phyloP scores from a whole-genome alignment of 2,888 invertebrate genomes.

The Chloroclysta siterata region DNA sequence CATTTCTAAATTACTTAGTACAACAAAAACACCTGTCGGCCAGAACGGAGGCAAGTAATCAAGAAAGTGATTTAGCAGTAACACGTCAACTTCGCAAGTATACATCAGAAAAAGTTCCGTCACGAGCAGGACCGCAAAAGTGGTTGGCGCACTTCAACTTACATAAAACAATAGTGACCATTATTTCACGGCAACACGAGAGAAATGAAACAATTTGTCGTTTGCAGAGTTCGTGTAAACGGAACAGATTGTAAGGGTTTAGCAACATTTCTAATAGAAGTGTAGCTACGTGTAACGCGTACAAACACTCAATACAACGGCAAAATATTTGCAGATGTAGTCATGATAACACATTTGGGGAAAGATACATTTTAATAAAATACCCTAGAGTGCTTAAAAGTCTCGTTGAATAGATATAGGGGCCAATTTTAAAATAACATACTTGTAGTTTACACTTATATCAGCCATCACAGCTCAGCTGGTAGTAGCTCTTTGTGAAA shows the following conservation, averaged over 20 bases:
- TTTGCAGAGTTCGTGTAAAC: slow-evolving; percentile 49
- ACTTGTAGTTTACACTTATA: too few relatives aligned
- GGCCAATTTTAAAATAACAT: too few relatives aligned
- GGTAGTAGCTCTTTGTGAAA: too few relatives aligned
- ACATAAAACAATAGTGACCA: slow-evolving; percentile 41
- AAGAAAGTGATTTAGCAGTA: slow-evolving; percentile 14
- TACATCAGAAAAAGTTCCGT: slow-evolving; percentile 21
- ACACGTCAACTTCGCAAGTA: slow-evolving; percentile 16
- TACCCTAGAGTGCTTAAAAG: too few relatives aligned
- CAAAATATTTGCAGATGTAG: neutral
- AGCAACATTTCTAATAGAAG: slow-evolving; percentile 8
- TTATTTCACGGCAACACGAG: slow-evolving; percentile 29
- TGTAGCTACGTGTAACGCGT: neutral
- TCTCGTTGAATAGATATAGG: too few relatives aligned
- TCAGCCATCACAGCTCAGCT: too few relatives aligned
- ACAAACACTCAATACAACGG: neutral
- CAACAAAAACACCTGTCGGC: neutral
- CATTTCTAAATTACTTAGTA: neutral
- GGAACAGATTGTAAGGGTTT: slow-evolving; percentile 52
- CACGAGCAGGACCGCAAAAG: slow-evolving; percentile 28
- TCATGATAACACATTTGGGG: neutral
- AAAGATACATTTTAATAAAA: too few relatives aligned
- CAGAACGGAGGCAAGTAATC: neutral
- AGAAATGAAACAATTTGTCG: slow-evolving; percentile 56
- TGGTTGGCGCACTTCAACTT: slow-evolving; percentile 31